phyloP scores from a whole-genome alignment of 1,140 invertebrate species.

The Pseudomyrmex concolor region DNA sequence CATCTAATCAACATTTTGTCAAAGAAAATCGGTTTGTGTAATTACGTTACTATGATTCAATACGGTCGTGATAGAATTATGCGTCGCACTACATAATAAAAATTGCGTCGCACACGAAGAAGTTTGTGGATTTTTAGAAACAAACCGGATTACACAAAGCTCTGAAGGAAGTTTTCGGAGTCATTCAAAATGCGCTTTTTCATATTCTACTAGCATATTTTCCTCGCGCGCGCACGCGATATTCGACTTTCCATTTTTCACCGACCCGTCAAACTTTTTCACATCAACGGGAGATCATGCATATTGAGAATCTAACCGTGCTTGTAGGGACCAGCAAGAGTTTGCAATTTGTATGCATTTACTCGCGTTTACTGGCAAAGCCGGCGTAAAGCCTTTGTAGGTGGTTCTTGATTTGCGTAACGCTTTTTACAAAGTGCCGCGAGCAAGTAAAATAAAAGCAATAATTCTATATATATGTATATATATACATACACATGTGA shows the following conservation, averaged over 20 bases:
- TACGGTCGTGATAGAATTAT: too few species aligned
- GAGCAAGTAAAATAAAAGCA: constrained; percentile 2
- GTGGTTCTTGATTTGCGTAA: constrained; percentile 13
- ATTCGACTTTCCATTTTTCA: constrained; percentile 39
- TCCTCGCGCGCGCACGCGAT: background rate
- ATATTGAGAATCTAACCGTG: constrained; percentile 46
- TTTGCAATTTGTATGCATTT: constrained; percentile 59
- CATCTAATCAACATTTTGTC: too few species aligned
- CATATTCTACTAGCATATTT: constrained; percentile 32
- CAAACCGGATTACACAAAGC: too few species aligned
- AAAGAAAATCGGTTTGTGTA: too few species aligned
- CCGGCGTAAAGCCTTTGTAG: constrained; percentile 19
- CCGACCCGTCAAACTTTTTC: constrained; percentile 45
- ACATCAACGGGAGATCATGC: constrained; percentile 21
- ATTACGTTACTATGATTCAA: too few species aligned
- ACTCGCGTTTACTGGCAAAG: constrained; percentile 35
- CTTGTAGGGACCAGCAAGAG: constrained; percentile 23
- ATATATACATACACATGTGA: too few species aligned
- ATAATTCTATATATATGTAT: constrained; percentile 1
- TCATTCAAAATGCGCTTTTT: constrained; percentile 50
- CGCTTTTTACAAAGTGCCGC: constrained; percentile 6
- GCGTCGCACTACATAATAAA: too few species aligned
- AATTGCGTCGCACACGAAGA: too few species aligned
- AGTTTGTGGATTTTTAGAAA: too few species aligned
- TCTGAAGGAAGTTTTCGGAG: background rate